These are phyloP conservation scores for Papilio xuthus DNA, from an alignment of 1,140 invertebrate species.

Conservation along the genomic window DNA sequence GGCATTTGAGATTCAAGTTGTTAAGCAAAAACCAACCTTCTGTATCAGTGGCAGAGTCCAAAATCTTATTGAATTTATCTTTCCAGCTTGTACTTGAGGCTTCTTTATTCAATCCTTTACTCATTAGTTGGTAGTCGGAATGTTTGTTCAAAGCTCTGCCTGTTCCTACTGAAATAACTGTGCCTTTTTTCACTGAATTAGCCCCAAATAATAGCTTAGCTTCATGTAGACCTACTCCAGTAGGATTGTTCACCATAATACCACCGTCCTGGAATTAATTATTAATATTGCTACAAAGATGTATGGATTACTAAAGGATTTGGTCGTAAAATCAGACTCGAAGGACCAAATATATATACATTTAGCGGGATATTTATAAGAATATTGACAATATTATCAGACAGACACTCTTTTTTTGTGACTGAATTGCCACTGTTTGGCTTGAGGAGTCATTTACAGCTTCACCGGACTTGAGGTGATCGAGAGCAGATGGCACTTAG, in stretches of 20 bases:
- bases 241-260: constrained; percentile 95
- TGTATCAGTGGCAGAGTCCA: constrained; percentile 92
- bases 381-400: too few relatives aligned
- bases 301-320: too few relatives aligned
- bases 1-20: neutral
- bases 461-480: too few relatives aligned
- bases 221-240: constrained; percentile 94
- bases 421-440: too few relatives aligned
- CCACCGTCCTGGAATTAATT: constrained; percentile 87
- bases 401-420: too few relatives aligned
- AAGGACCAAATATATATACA: neutral
- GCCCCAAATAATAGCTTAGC: constrained; percentile 92
- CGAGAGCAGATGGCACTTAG: too few relatives aligned
- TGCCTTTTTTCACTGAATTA: constrained; percentile 86
- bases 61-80: constrained; percentile 91
- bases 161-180: constrained; percentile 94
- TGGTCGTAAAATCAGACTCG: too few relatives aligned
- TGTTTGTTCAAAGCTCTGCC: constrained; percentile 83
- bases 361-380: too few relatives aligned
- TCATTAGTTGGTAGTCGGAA: constrained; percentile 67
- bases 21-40: constrained; percentile 54
- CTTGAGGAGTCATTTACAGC: too few relatives aligned
- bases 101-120: constrained; percentile 59
- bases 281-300: neutral
- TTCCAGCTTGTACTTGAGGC: constrained; percentile 85